Evolutionary conservation across 1,140 invertebrate genomes (phyloP).

Genomic region (Drosophila nigrodunni): DNA sequence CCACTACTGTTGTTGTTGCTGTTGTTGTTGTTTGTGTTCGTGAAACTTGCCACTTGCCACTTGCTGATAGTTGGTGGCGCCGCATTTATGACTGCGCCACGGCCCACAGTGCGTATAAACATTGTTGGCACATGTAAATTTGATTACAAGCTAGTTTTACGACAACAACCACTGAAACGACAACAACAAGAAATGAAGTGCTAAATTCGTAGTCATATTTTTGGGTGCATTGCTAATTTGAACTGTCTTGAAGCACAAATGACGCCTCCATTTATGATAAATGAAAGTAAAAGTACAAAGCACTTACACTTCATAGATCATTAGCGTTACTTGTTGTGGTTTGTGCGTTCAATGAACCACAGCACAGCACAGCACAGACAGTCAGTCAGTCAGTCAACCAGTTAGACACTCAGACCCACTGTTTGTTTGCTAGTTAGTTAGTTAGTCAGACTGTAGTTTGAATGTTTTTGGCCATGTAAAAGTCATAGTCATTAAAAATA

Average conservation of each 20-base stretch:
- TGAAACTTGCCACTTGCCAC: conserved; percentile 13
- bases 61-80: conserved; percentile 22
- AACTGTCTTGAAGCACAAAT: conserved; percentile 55
- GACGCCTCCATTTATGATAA: conserved; percentile 80
- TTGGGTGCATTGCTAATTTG: conserved; percentile 68
- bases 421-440: conserved; percentile 5
- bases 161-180: conserved; percentile 43
- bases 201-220: conserved; percentile 55
- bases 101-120: conserved; percentile 71
- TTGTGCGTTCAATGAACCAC: conserved; percentile 72
- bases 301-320: conserved; percentile 77
- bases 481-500: conserved; percentile 79
- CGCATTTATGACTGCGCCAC: conserved; percentile 32
- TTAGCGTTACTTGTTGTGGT: conserved; percentile 62
- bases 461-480: conserved; percentile 50
- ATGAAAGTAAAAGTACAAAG: conserved; percentile 80
- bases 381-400: conserved; percentile 27
- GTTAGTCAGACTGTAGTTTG: not conserved
- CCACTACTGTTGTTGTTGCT: conserved; percentile 24
- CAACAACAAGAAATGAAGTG: conserved; percentile 62
- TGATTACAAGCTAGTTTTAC: conserved; percentile 81
- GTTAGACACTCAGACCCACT: not conserved
- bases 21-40: conserved; percentile 17
- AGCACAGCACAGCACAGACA: conserved; percentile 18
- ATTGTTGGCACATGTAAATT: conserved; percentile 71